These are phyloP conservation scores for Cebus imitator DNA, from an alignment of 2,113 vertebrate species.

Conservation along the genomic window DNA sequence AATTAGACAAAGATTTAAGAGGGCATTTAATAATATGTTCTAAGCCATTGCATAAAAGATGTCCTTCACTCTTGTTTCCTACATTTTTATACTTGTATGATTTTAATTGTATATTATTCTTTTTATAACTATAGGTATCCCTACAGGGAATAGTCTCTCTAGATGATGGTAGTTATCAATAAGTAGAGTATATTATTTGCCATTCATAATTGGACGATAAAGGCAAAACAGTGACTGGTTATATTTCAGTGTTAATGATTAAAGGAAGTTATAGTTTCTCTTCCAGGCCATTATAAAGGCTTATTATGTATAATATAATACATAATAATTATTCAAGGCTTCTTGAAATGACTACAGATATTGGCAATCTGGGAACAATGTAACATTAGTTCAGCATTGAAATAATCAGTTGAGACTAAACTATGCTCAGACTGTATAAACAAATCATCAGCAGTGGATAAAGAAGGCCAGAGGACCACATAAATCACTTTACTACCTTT, in stretches of 20 bases:
- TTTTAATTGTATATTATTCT: not conserved
- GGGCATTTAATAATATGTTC: not conserved
- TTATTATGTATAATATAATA: conserved; percentile 10
- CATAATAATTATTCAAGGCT: conserved; percentile 21
- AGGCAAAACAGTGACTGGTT: not conserved
- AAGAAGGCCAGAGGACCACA: not conserved
- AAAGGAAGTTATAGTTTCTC: not conserved
- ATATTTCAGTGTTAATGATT: not conserved
- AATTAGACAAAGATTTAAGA: not conserved
- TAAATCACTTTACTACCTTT: not conserved
- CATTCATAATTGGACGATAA: not conserved
- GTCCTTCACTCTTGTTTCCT: not conserved
- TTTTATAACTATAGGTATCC: not conserved
- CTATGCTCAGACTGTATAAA: not conserved
- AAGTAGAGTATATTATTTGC: not conserved
- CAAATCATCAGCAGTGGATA: not conserved
- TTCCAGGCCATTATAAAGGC: not conserved
- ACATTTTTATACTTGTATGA: not conserved
- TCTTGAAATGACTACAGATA: not conserved
- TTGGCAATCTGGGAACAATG: not conserved
- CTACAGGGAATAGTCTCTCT: not conserved
- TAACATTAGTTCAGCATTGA: not conserved
- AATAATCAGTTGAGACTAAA: conserved; percentile 35
- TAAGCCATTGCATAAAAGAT: not conserved
- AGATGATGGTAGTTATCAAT: not conserved